A percentile compares a stretch with the other conserved stretches of the same genome.
These are phyloP conservation scores for Cyprinus carpio DNA, from an alignment of 2,113 vertebrate genomes.

Conservation along the genomic window DNA sequence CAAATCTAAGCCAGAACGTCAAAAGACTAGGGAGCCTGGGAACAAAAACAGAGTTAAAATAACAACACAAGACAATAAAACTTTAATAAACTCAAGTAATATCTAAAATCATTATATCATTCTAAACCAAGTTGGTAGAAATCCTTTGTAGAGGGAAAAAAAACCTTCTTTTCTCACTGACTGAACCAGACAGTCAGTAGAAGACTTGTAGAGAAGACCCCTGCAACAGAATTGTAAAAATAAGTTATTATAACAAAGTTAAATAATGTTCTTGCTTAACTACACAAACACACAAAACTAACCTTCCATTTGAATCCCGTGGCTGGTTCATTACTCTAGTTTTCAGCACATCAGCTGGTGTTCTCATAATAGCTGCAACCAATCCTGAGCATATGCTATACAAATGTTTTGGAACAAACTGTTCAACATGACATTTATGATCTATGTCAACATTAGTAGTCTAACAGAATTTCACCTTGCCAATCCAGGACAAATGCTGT, in stretches of 20 bases:
- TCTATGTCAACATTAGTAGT: not conserved
- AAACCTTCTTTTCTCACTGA: slow-evolving; percentile 80
- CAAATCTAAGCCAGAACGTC: slow-evolving; percentile 87
- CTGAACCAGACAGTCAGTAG: slow-evolving; percentile 80
- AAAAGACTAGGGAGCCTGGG: slow-evolving; percentile 85
- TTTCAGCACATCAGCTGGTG: slow-evolving; percentile 86
- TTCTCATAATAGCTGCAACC: slow-evolving; percentile 83
- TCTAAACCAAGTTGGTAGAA: slow-evolving; percentile 84
- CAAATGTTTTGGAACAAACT: not conserved
- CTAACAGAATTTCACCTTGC: slow-evolving; percentile 69
- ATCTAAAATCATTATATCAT: slow-evolving; percentile 73
- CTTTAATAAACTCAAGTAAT: not conserved
- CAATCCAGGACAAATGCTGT: slow-evolving; percentile 78
- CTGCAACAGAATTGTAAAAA: slow-evolving; percentile 63
- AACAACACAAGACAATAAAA: not conserved
- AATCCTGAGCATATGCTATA: slow-evolving; percentile 78
- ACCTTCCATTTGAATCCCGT: slow-evolving; percentile 80
- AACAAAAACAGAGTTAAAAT: slow-evolving; percentile 56
- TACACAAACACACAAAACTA: not conserved
- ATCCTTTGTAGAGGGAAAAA: slow-evolving; percentile 85
- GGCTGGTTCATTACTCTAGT: slow-evolving; percentile 89
- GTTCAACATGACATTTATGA: not conserved
- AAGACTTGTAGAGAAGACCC: slow-evolving; percentile 83
- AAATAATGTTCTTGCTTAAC: not conserved
- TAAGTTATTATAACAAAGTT: not conserved